Evolutionary conservation across 2,113 vertebrate species (phyloP).

Genomic region (Saccopteryx leptura): DNA sequence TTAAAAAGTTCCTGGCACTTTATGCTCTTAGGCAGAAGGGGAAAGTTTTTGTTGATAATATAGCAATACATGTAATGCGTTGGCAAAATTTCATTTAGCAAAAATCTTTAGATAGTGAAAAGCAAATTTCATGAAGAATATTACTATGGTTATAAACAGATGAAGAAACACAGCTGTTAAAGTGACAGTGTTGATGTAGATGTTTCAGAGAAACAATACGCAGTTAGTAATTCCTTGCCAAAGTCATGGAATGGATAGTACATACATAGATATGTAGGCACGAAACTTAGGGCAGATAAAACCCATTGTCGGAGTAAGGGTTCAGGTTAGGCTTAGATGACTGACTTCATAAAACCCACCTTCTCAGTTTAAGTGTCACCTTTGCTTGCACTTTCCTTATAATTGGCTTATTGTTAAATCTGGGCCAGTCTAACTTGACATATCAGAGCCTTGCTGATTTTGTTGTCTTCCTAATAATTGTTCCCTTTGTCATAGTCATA

Average conservation of each 20-base stretch:
- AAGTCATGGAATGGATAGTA: neutral
- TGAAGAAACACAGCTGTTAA: constrained; percentile 60
- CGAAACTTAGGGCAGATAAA: neutral
- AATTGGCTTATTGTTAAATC: neutral
- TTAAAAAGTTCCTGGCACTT: constrained; percentile 43
- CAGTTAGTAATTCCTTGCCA: constrained; percentile 5
- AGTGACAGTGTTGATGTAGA: constrained; percentile 18
- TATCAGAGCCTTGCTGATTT: neutral
- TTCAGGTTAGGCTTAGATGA: neutral
- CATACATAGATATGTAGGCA: neutral
- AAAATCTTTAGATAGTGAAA: constrained; percentile 61
- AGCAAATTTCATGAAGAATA: constrained; percentile 57
- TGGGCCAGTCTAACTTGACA: neutral
- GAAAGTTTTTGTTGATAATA: constrained; percentile 28
- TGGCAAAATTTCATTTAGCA: constrained; percentile 43
- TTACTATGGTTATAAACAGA: constrained; percentile 61
- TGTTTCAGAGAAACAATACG: constrained; percentile 55
- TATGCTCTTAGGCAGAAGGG: constrained; percentile 35
- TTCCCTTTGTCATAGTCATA: neutral
- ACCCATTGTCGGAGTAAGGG: neutral
- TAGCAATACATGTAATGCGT: constrained; percentile 33
- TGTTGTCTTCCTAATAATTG: neutral
- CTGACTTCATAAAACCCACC: neutral
- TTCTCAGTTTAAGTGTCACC: neutral
- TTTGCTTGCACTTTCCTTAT: neutral